A percentile compares a stretch with the other conserved stretches of the same genome.
These are phyloP conservation scores for Thunnus albacares DNA, from an alignment of 2,797 vertebrate species.

Conservation along the genomic window DNA sequence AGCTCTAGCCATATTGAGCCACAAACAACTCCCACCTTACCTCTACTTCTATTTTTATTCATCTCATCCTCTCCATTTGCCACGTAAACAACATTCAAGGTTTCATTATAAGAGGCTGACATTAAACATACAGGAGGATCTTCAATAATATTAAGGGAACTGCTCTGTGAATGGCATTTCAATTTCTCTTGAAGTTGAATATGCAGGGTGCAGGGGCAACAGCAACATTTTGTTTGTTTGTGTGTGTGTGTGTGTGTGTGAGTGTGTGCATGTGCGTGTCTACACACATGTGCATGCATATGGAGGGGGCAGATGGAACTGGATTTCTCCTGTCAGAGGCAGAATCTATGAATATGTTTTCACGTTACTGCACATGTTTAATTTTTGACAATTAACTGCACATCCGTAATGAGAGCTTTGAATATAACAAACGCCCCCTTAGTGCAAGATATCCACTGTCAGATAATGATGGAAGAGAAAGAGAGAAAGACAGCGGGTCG, in stretches of 20 bases:
- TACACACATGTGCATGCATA: background rate
- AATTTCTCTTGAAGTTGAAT: constrained; percentile 37
- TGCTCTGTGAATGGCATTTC: constrained; percentile 39
- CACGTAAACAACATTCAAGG: background rate
- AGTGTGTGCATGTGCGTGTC: background rate
- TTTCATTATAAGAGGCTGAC: constrained; percentile 26
- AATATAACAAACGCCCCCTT: constrained; percentile 16
- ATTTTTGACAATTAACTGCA: constrained; percentile 29
- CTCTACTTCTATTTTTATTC: constrained; percentile 19
- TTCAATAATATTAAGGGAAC: constrained; percentile 19
- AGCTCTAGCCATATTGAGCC: background rate
- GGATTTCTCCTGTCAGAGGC: constrained; percentile 18
- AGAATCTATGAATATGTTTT: constrained; percentile 31
- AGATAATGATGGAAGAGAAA: constrained; percentile 33
- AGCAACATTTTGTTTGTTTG: background rate
- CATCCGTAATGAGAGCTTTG: constrained; percentile 21
- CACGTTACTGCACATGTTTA: constrained; percentile 19
- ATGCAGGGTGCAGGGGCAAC: constrained; percentile 11
- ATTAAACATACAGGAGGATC: constrained; percentile 22
- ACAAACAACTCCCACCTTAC: constrained; percentile 7
- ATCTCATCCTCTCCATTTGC: background rate
- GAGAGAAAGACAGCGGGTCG: constrained; percentile 21
- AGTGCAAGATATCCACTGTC: background rate
- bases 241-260: background rate
- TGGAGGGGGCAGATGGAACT: constrained; percentile 2